Base-by-base conservation (phyloP, 1,140 invertebrate genomes). In the Babylonia areolata region DNA sequence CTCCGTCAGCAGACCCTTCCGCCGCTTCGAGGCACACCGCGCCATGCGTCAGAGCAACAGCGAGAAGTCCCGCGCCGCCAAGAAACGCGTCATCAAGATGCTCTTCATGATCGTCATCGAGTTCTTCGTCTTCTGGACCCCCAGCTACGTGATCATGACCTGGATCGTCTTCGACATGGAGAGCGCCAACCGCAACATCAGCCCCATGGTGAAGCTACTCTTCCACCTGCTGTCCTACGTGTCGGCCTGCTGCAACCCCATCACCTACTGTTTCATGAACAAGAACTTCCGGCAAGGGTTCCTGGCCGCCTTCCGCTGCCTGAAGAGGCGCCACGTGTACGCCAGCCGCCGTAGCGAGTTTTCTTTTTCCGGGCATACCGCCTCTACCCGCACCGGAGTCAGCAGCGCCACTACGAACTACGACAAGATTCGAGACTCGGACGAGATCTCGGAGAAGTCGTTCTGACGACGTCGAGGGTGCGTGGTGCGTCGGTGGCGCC, bases 241-340 rank as follows among this genome's bases (percentile, higher is more conserved):
- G 75, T 97, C 97, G 2, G 97, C 96, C 0, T 98, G 97, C 92
- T 97, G 97, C 93, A 98, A 98, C 93, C 97, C 97, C 0, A 98
- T 98, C 90, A 98, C 97, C 0, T 98, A 98, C 92, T 98, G 97
- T 94, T 98, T 98, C 95, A 97, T 98, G 97, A 98, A 98, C 93
- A 95, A 95, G 81, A 97, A 97, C 92, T 98, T 98, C 92, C 95
- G 97, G 35, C 96, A 97, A 83, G 96, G 97, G 0, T 98, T 98
- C 91, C 95, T 97, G 33, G 94, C 95, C 51, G 95, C 97, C 0
- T 97, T 97, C 91, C 95, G 96, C 86, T 96, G 96, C 83, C 89
- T 88, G 58, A 85, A 86, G 46, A 37, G 71, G 3, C 79, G 86
- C 20, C 79, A 88, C 85, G 78, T 88, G 37, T 86, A 88, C 85